Base-by-base conservation (phyloP, 2,888 invertebrate species). In the Volucella zonaria region DNA sequence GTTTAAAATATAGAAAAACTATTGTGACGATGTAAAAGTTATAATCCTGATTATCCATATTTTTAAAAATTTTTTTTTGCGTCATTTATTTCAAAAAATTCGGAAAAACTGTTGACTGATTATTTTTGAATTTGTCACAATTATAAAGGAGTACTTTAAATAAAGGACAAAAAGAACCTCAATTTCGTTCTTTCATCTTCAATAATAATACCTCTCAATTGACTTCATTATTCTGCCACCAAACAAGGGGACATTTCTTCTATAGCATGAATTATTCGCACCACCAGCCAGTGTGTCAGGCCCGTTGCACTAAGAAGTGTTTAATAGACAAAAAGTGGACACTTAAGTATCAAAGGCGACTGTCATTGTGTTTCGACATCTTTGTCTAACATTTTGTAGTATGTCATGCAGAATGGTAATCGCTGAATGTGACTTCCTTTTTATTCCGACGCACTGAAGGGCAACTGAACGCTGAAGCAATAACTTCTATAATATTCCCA, bases 391-490 rank as follows among this genome's bases (percentile, higher is more conserved):
- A 3, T 56, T 42, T 23, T 8, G 59, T 12, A 81, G 40, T 58
- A 85, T 73, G 81, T 85, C 81, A 81, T 68, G 77, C 85, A 81
- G 73, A 85, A 85, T 81, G 85, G 51, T 85, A 85, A 85, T 85
- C 77, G 71, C 58, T 85, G 78, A 87, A 87, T 86, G 80, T 82
- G 68, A 87, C 87, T 87, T 87, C 87, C 87, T 87, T 68, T 81
- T 67, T 67, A 56, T 71, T 76, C 62, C 75, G 61, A 76, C 80
- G 61, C 52, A 58, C 70, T 70, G 70, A 82, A 82, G 47, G 54
- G 67, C 74, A 68, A 78, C 78, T 59, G 58, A 75, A 67, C 58
- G 74, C 78, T 59, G 58, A 75, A 67, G 67, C 78, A 59, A 71
- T 54, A 70, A 74, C 79, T 54, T 59, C 56, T 68, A 85, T 81